Percentiles rank a stretch among this genome's conserved stretches.
Evolutionary conservation across 2,888 invertebrate species (phyloP).

Genomic region (Matsumyia berberina): DNA sequence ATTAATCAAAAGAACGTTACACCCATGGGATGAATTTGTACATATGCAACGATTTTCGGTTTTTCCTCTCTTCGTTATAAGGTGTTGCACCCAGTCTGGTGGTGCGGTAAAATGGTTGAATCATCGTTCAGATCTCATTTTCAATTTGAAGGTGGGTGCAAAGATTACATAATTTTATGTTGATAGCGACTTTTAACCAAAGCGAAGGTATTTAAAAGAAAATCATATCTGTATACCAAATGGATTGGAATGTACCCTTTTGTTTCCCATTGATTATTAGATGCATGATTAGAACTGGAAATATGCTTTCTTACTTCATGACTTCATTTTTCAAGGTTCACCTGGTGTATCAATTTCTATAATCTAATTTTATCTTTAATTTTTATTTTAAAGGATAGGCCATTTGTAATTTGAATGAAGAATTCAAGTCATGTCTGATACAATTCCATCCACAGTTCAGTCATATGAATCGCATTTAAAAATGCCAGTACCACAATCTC

Average conservation of each 20-base stretch:
- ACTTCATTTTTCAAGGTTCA: constrained; percentile 5
- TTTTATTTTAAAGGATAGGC: constrained; percentile 18
- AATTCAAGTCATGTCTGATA: constrained; percentile 46
- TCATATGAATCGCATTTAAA: constrained; percentile 39
- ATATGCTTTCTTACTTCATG: neutral
- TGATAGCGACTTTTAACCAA: constrained; percentile 26
- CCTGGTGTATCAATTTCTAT: neutral
- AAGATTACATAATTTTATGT: constrained; percentile 52
- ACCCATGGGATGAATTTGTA: constrained; percentile 22
- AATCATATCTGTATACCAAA: neutral
- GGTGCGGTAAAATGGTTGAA: constrained; percentile 36
- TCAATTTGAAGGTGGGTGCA: constrained; percentile 39
- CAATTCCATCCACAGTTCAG: constrained; percentile 22
- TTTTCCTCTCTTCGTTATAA: constrained; percentile 20
- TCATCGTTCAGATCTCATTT: constrained; percentile 34
- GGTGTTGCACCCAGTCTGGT: constrained; percentile 27
- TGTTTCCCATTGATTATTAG: neutral
- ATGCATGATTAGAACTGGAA: neutral
- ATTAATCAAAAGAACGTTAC: constrained; percentile 53
- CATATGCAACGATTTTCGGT: neutral
- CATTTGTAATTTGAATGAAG: neutral
- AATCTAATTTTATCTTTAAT: neutral
- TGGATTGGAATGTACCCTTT: neutral
- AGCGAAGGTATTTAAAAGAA: constrained; percentile 18
- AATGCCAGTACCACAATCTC: constrained; percentile 49